These are phyloP conservation scores for Tragelaphus strepsiceros DNA, from an alignment of 2,113 vertebrate genomes.

Conservation along the genomic window DNA sequence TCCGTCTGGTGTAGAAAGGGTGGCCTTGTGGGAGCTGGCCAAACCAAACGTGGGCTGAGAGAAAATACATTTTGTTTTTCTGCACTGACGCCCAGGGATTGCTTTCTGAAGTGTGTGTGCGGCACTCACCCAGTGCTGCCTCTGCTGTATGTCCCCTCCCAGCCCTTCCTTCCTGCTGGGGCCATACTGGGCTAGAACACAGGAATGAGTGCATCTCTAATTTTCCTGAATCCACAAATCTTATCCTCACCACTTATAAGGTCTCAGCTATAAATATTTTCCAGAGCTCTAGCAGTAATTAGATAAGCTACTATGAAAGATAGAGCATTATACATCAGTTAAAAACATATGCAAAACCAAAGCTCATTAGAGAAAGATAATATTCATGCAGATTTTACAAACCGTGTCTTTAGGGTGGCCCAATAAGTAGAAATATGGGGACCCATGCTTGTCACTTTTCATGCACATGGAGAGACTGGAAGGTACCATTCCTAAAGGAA, in stretches of 20 bases:
- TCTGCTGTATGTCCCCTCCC: background rate
- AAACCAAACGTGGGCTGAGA: background rate
- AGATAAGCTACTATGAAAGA: conserved; percentile 67
- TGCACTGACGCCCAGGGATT: background rate
- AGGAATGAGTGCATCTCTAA: background rate
- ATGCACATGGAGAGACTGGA: conserved; percentile 99
- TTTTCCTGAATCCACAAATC: background rate
- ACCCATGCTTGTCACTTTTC: conserved; percentile 99
- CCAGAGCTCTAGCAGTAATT: conserved; percentile 42
- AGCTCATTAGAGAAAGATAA: conserved; percentile 85
- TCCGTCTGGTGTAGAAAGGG: background rate
- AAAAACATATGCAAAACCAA: conserved; percentile 78
- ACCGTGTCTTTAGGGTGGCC: conserved; percentile 99
- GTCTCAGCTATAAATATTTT: conserved; percentile 41
- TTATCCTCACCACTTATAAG: background rate
- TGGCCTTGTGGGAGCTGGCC: background rate
- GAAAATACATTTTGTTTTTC: background rate
- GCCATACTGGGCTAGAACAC: background rate
- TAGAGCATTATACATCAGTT: conserved; percentile 69
- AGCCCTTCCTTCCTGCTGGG: background rate
- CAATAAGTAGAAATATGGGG: conserved; percentile 99
- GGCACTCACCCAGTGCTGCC: background rate
- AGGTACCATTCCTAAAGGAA: conserved; percentile 99
- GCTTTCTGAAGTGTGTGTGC: background rate
- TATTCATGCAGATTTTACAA: conserved; percentile 96